Conservation (phyloP, 2,797 vertebrate genomes). For the Coccyzus lansbergi region DNA sequence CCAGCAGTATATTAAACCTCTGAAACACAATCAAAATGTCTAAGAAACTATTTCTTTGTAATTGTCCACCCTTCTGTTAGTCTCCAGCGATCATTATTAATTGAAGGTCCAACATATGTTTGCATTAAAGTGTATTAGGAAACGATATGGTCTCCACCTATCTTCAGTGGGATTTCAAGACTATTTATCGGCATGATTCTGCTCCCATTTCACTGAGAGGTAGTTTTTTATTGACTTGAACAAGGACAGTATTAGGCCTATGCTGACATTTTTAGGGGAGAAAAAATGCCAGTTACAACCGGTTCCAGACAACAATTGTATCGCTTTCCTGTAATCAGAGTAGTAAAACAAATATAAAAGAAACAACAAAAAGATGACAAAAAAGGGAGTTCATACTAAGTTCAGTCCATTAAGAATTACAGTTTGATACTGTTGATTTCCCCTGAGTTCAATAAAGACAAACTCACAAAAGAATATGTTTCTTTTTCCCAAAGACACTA, state of each 20-base stretch:
- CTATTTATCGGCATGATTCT: background rate
- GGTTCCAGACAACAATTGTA: background rate
- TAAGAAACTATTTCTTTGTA: background rate
- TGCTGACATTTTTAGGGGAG: background rate
- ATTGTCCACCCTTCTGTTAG: background rate
- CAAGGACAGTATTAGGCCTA: background rate
- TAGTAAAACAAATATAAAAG: conserved; percentile 18
- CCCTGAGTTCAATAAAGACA: conserved; percentile 22
- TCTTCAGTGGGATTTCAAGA: conserved; percentile 34
- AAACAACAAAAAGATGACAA: background rate
- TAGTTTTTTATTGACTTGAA: conserved; percentile 14
- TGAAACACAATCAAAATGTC: background rate
- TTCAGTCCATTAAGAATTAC: conserved; percentile 38
- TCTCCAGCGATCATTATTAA: background rate
- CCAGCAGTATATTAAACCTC: conserved; percentile 4
- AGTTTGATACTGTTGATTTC: conserved; percentile 51
- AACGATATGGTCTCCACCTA: background rate
- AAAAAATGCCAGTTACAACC: background rate
- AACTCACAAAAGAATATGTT: background rate
- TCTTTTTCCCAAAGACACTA: background rate
- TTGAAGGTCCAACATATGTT: background rate
- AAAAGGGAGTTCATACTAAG: conserved; percentile 54
- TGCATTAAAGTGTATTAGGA: conserved; percentile 16
- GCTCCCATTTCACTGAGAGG: background rate
- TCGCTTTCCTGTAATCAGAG: background rate